Evolutionary conservation across 2,888 invertebrate genomes (phyloP), one percentile per base, ranked within the genome.

Genomic region (Sycophila texana): DNA sequence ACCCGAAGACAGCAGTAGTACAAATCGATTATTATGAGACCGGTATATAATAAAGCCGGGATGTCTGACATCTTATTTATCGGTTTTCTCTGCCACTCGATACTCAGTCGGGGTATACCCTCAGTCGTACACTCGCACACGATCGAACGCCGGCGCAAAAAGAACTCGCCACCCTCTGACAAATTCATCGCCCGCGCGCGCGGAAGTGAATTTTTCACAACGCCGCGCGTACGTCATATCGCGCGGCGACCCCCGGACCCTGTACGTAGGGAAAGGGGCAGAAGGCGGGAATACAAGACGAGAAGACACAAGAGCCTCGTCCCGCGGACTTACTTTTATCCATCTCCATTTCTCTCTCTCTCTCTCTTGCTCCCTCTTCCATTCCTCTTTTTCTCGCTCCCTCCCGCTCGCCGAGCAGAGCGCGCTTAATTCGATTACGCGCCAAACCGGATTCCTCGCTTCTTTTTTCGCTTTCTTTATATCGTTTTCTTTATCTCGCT

Each of bases 401-500:
- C 39, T 7, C 10, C 39, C 39, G 39, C 39, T 39, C 39, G 39
- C 39, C 39, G 71, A 49, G 70, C 77, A 26, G 77, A 81, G 83
- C 78, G 80, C 83, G 80, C 84, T 85, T 86, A 84, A 85, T 86
- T 86, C 86, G 85, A 85, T 86, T 85, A 85, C 83, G 84, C 83
- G 83, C 80, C 82, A 81, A 83, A 83, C 81, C 75, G 84, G 81
- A 80, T 83, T 83, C 81, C 63, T 75, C 77, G 80, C 82, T 82
- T 72, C 70, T 78, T 79, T 70, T 76, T 78, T 77, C 79, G 58
- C 74, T 79, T 83, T 80, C 65, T n/a, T n/a, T 68, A 58, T 49
- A 68, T 75, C 83, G 83, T 84, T 84, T 77, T 82, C 68, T 80
- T 76, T 79, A 67, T 80, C 83, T 74, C 66, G 71, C 51, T 57